Evolutionary conservation across 2,888 invertebrate species (phyloP).

Genomic region (Amphipoea oculea): DNA sequence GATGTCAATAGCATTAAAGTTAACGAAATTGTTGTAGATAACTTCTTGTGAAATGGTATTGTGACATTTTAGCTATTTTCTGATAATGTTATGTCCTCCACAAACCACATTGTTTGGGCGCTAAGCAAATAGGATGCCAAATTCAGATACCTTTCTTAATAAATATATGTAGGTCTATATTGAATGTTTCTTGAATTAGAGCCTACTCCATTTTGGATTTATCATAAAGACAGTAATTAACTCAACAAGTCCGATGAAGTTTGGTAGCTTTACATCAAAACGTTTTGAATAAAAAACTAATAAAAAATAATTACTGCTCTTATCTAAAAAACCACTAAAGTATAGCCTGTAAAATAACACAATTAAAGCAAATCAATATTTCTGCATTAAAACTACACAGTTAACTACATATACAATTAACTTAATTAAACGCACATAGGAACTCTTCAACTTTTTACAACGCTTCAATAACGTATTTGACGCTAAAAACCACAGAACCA

Average conservation of each 20-base stretch:
- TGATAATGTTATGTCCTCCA: slow-evolving; percentile 16
- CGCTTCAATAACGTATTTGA: slow-evolving; percentile 29
- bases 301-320: background rate
- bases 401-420: slow-evolving; percentile 19
- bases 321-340: background rate
- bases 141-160: background rate
- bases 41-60: slow-evolving; percentile 39
- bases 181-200: background rate
- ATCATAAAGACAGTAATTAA: background rate
- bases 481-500: slow-evolving; percentile 45
- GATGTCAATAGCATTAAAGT: slow-evolving; percentile 48
- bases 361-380: background rate
- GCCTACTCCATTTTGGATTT: background rate
- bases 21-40: slow-evolving; percentile 37
- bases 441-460: slow-evolving; percentile 18
- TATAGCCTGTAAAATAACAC: background rate
- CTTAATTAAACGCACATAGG: slow-evolving; percentile 28
- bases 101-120: background rate
- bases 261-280: background rate
- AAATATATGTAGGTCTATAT: background rate
- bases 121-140: background rate
- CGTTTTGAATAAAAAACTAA: background rate
- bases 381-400: background rate
- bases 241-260: background rate
- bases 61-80: slow-evolving; percentile 40